A percentile compares a stretch with the other conserved stretches of the same genome.
These are phyloP conservation scores for Lordiphosa stackelbergi DNA, from an alignment of 1,140 invertebrate species.

Conservation along the genomic window DNA sequence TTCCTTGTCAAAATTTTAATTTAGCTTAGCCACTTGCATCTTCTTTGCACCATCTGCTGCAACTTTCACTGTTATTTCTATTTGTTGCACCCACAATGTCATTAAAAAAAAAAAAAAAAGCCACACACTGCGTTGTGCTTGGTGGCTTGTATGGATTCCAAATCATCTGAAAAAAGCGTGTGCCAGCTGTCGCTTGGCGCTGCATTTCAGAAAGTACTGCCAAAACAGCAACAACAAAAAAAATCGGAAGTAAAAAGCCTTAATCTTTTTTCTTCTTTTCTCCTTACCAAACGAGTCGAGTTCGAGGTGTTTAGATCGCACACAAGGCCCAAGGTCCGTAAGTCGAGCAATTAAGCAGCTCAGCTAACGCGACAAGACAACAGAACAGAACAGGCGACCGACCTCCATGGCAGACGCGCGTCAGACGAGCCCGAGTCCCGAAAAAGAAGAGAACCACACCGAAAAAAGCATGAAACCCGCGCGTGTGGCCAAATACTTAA, in stretches of 20 bases:
- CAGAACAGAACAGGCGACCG: slow-evolving; percentile 28
- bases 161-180: slow-evolving; percentile 64
- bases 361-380: slow-evolving; percentile 44
- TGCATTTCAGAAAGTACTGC: slow-evolving; percentile 43
- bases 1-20: background rate
- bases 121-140: slow-evolving; percentile 40
- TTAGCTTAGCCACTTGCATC: slow-evolving; percentile 4
- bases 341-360: slow-evolving; percentile 47
- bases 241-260: slow-evolving; percentile 67
- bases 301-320: slow-evolving; percentile 58
- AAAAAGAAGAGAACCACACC: slow-evolving; percentile 24
- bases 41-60: slow-evolving; percentile 36
- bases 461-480: slow-evolving; percentile 38
- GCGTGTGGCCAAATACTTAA: slow-evolving; percentile 72
- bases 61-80: slow-evolving; percentile 38
- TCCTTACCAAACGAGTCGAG: slow-evolving; percentile 1
- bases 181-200: slow-evolving; percentile 54
- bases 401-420: slow-evolving; percentile 55
- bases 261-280: slow-evolving; percentile 16
- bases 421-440: slow-evolving; percentile 43
- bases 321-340: slow-evolving; percentile 12
- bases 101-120: slow-evolving; percentile 34
- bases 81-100: slow-evolving; percentile 22
- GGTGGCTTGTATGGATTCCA: slow-evolving; percentile 66
- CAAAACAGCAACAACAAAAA: slow-evolving; percentile 30